A percentile compares a stretch with the other conserved stretches of the same genome.
Evolutionary conservation across 2,888 invertebrate genomes (phyloP).

Genomic region (Stenotaenia linearis): DNA sequence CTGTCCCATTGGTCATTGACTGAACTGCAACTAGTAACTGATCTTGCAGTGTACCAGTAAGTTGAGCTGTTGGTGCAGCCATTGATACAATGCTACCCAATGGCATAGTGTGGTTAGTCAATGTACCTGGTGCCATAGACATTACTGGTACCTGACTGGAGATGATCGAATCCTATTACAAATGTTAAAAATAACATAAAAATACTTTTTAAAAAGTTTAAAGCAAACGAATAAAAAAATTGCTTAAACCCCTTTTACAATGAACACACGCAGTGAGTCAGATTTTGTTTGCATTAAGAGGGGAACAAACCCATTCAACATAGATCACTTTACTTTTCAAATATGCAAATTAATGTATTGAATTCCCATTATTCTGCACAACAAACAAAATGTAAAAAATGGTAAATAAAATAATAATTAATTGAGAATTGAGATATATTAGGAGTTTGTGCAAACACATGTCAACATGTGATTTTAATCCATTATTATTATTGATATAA

Average conservation of each 20-base stretch:
- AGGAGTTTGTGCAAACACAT: too few species aligned
- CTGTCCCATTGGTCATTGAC: constrained; percentile 35
- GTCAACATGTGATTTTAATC: too few species aligned
- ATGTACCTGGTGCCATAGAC: constrained; percentile 35
- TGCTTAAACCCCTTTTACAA: not conserved
- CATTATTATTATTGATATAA: too few species aligned
- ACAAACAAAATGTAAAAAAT: not conserved
- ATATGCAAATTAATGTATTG: not conserved
- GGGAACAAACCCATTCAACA: not conserved
- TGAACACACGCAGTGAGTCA: not conserved
- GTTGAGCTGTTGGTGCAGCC: constrained; percentile 35
- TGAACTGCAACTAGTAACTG: constrained; percentile 38
- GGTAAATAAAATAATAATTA: too few species aligned
- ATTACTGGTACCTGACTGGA: constrained; percentile 33
- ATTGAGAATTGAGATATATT: too few species aligned
- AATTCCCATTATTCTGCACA: not conserved
- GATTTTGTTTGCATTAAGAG: not conserved
- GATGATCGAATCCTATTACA: constrained; percentile 28
- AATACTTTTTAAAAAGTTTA: not conserved
- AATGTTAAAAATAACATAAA: not conserved
- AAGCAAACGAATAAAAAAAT: not conserved
- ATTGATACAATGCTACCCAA: constrained; percentile 37
- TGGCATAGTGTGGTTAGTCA: constrained; percentile 36
- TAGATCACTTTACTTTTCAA: not conserved
- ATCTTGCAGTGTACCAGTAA: constrained; percentile 33